A percentile compares a stretch with the other conserved stretches of the same genome.
phyloP scores from a whole-genome alignment of 1,140 invertebrate species.

The Hylaeus volcanicus region DNA sequence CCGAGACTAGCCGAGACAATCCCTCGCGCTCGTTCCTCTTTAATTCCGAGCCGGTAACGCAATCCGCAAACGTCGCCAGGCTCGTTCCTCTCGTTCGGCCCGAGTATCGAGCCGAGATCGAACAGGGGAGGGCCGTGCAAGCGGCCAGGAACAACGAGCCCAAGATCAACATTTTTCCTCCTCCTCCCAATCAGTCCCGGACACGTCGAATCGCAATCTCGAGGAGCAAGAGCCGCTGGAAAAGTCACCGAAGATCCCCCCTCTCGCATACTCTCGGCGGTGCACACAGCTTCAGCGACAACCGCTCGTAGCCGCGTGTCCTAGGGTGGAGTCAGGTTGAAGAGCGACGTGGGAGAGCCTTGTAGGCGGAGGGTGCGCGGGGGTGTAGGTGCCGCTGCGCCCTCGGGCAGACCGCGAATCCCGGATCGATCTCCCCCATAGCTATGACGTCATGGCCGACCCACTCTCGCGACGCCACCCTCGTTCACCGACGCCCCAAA shows the following conservation, averaged over 20 bases:
- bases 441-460: slow-evolving; percentile 65
- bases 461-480: slow-evolving; percentile 64
- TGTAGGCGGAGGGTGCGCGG: slow-evolving; percentile 1
- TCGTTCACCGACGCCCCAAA: slow-evolving; percentile 38
- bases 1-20: no score
- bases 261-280: not conserved
- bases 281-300: not conserved
- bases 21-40: no score
- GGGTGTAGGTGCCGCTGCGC: slow-evolving; percentile 49
- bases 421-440: slow-evolving; percentile 65
- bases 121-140: no score
- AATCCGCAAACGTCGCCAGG: no score
- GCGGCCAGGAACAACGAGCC: no score
- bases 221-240: not conserved
- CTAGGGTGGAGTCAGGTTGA: slow-evolving; percentile 40
- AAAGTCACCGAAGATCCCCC: not conserved
- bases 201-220: not conserved
- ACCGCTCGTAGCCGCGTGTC: slow-evolving; percentile 19
- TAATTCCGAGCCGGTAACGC: no score
- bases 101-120: no score
- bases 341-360: slow-evolving; percentile 44
- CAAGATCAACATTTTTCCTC: not conserved
- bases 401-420: slow-evolving; percentile 65
- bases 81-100: no score
- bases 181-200: not conserved